A percentile compares a stretch with the other conserved stretches of the same genome.
Conservation (phyloP, 2,888 invertebrate genomes). For the Eucera pruinosa region DNA sequence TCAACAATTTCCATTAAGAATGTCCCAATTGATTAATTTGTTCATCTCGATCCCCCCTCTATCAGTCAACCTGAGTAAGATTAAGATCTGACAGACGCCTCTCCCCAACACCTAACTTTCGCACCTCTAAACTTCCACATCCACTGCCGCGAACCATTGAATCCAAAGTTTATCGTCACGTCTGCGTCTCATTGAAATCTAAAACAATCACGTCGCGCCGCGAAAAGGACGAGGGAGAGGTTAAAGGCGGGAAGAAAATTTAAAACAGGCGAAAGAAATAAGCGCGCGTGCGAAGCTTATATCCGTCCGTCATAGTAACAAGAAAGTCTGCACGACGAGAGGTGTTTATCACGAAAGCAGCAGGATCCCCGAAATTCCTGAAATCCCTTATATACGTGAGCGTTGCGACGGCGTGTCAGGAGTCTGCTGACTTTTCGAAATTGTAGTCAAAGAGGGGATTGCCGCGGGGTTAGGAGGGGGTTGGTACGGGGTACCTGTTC, state of each 20-base stretch:
- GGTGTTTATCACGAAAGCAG: constrained; percentile 28
- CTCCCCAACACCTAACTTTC: not conserved
- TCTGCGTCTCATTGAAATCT: constrained; percentile 1
- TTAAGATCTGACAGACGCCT: constrained; percentile 9
- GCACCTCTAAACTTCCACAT: constrained; percentile 15
- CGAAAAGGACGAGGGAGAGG: too few relatives aligned
- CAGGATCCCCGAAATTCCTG: constrained; percentile 47
- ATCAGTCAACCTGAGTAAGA: not conserved
- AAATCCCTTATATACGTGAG: constrained; percentile 44
- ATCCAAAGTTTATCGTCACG: constrained; percentile 2
- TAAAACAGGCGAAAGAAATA: not conserved
- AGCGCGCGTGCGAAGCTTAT: not conserved
- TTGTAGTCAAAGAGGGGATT: too few relatives aligned
- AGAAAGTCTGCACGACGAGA: constrained; percentile 37
- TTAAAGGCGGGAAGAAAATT: not conserved
- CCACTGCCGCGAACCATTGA: not conserved
- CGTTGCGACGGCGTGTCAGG: constrained; percentile 32
- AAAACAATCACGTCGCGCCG: constrained; percentile 11
- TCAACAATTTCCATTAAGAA: not conserved
- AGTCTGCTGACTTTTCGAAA: constrained; percentile 72
- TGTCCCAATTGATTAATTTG: not conserved
- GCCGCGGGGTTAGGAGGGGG: too few relatives aligned
- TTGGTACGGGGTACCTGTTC: constrained; percentile 21
- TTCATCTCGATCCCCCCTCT: not conserved
- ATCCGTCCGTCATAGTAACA: constrained; percentile 5